Evolutionary conservation across 2,113 vertebrate species (phyloP).

Genomic region (Onychorhynchus coronatus): DNA sequence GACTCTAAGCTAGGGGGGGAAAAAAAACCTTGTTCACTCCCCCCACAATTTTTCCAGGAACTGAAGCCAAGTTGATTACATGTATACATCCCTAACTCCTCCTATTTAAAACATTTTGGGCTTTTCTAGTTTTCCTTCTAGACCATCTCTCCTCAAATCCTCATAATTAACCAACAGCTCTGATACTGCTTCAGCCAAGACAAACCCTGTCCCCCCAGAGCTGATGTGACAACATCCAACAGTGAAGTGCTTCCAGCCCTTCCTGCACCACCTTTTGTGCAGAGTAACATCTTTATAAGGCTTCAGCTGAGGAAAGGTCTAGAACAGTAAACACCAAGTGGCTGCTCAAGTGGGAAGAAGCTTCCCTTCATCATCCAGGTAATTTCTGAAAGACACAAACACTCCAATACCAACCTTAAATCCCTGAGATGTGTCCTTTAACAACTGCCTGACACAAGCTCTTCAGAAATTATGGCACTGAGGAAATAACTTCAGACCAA

Average conservation of each 20-base stretch:
- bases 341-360: background rate
- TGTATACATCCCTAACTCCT: background rate
- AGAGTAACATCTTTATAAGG: background rate
- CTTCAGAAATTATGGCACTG: background rate
- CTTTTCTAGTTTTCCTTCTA: background rate
- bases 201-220: background rate
- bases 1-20: background rate
- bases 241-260: background rate
- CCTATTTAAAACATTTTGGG: background rate
- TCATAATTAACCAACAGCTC: background rate
- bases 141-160: background rate
- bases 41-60: background rate
- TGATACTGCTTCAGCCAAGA: background rate
- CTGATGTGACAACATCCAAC: background rate
- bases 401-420: background rate
- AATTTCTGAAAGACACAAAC: background rate
- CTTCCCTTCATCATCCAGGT: background rate
- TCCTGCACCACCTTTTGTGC: background rate
- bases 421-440: background rate
- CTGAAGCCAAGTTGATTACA: background rate
- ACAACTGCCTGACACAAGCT: background rate
- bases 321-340: background rate
- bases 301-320: background rate
- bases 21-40: background rate
- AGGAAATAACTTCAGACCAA: background rate